Percentiles rank a stretch among this genome's conserved stretches.
These are phyloP conservation scores for Melanotaenia boesemani DNA, from an alignment of 2,797 vertebrate species.

Conservation along the genomic window DNA sequence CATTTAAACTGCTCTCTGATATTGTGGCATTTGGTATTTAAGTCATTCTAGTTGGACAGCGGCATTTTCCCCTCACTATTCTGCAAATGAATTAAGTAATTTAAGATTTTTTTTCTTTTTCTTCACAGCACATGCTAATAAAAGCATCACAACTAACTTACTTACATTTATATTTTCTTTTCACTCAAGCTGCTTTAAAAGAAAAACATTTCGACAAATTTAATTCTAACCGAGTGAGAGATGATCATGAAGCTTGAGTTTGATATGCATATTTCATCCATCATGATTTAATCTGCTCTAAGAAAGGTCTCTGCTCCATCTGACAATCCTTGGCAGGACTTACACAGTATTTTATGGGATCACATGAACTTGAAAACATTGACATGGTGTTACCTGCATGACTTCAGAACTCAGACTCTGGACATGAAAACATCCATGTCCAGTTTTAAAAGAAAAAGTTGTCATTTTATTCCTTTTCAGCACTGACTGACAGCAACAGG, in stretches of 20 bases:
- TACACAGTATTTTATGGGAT: conserved; percentile 55
- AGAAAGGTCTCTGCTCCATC: conserved; percentile 51
- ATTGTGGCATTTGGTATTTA: conserved; percentile 8
- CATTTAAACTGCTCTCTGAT: conserved; percentile 15
- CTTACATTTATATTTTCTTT: neutral
- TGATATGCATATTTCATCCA: conserved; percentile 28
- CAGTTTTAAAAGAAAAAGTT: conserved; percentile 49
- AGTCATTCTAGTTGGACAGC: neutral
- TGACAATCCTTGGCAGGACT: conserved; percentile 62
- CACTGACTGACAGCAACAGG: conserved; percentile 59
- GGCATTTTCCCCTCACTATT: neutral
- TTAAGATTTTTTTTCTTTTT: neutral
- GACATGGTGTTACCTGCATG: conserved; percentile 55
- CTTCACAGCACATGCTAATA: neutral
- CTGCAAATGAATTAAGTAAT: neutral
- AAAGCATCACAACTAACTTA: neutral
- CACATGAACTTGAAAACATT: conserved; percentile 54
- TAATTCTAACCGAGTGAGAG: conserved; percentile 19
- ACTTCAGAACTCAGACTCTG: conserved; percentile 20
- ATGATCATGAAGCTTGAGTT: conserved; percentile 34
- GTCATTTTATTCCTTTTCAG: conserved; percentile 63
- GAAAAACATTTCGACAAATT: neutral
- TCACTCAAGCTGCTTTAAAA: neutral
- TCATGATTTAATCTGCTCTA: conserved; percentile 54
- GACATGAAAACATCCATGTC: conserved; percentile 51